phyloP scores from a whole-genome alignment of 1,140 invertebrate genomes.

The Mizuhopecten yessoensis region DNA sequence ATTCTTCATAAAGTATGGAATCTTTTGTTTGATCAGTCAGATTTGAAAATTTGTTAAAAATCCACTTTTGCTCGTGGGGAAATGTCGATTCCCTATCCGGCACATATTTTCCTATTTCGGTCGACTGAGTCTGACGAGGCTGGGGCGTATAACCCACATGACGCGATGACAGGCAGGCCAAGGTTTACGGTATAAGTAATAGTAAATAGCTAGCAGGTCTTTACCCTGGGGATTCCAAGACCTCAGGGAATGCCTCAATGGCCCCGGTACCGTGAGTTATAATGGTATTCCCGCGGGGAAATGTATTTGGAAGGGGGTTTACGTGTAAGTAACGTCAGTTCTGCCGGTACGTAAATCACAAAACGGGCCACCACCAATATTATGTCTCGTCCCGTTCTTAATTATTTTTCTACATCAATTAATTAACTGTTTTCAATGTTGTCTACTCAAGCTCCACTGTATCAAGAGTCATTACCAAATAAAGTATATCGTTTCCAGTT shows the following conservation, averaged over 20 bases:
- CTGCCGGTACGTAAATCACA: no score
- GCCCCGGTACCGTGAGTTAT: background rate
- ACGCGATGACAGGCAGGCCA: background rate
- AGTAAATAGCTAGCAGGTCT: slow-evolving; percentile 12
- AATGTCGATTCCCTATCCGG: no score
- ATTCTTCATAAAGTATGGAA: no score
- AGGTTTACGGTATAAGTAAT: slow-evolving; percentile 39
- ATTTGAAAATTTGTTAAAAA: no score
- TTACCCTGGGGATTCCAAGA: background rate
- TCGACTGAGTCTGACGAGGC: background rate
- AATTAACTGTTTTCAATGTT: no score
- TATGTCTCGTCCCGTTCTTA: background rate
- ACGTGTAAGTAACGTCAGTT: background rate
- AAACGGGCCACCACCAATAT: background rate
- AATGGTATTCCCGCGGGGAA: background rate
- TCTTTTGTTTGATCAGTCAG: no score
- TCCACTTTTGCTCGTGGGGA: no score
- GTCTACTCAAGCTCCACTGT: no score
- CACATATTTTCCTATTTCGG: no score
- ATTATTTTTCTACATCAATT: no score
- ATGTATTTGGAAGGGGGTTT: background rate
- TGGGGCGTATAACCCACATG: background rate
- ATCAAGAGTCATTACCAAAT: no score
- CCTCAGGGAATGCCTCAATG: background rate
- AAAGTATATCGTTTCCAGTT: no score